These are phyloP conservation scores for Nesogale talazaci DNA, from an alignment of 2,113 vertebrate species.

Conservation along the genomic window DNA sequence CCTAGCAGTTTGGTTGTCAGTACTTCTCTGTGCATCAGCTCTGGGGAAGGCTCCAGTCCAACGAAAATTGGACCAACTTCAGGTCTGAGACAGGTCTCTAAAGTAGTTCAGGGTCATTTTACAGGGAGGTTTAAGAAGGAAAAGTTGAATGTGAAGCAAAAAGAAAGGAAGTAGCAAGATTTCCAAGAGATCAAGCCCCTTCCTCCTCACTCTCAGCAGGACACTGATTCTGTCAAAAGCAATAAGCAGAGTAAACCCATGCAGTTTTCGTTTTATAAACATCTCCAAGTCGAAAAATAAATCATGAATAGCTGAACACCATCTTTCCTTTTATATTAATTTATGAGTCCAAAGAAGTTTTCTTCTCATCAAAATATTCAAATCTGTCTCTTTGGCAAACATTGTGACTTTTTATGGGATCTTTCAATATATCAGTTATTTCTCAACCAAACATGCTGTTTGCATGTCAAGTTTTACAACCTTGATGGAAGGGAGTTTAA, in stretches of 20 bases:
- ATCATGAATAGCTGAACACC: not conserved
- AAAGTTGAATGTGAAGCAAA: not conserved
- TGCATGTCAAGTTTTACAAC: not conserved
- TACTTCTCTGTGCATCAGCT: not conserved
- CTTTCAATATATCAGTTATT: not conserved
- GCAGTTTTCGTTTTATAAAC: not conserved
- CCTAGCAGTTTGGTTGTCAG: not conserved
- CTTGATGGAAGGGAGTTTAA: not conserved
- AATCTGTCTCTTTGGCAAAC: not conserved
- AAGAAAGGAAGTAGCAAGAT: not conserved
- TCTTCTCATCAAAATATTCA: not conserved
- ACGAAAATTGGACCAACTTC: not conserved
- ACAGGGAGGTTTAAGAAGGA: conserved; percentile 10
- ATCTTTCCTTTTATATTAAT: no score
- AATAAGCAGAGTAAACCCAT: not conserved
- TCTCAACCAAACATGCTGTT: not conserved
- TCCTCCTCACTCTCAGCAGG: not conserved
- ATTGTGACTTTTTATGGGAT: not conserved
- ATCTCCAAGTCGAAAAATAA: not conserved
- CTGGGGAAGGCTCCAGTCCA: not conserved
- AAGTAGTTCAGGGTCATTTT: not conserved
- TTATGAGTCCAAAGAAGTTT: no score
- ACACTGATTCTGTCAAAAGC: not conserved
- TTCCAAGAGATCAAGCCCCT: not conserved
- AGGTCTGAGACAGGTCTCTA: not conserved